These are phyloP conservation scores for Diacarnus erythraeanus DNA, from an alignment of 37 sponge, comb jelly and placozoan genomes.

Conservation along the genomic window DNA sequence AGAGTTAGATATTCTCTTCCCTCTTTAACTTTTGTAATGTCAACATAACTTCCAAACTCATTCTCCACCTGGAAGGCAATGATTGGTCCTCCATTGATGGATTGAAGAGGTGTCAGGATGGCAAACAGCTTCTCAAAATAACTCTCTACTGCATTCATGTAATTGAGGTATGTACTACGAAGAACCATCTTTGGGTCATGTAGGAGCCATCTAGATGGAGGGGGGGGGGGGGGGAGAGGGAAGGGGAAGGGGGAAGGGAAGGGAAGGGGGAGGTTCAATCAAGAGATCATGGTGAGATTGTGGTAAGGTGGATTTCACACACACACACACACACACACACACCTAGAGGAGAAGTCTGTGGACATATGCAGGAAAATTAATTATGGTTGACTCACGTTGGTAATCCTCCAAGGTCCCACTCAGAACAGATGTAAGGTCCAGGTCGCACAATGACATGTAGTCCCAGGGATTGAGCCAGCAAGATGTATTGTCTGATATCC, in stretches of 20 bases:
- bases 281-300: not conserved
- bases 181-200: conserved; percentile 78
- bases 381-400: conserved; percentile 66
- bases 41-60: conserved; percentile 47
- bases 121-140: conserved; percentile 71
- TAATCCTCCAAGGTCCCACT: conserved; percentile 94
- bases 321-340: too few species aligned
- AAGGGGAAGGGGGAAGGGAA: not conserved
- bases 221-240: conserved; percentile 4
- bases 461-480: conserved; percentile 66
- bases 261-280: not conserved
- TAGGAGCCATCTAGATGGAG: conserved; percentile 79
- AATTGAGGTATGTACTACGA: conserved; percentile 63
- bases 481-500: conserved; percentile 65
- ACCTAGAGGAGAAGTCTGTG: not conserved
- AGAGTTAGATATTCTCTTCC: conserved; percentile 29
- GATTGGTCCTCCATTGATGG: conserved; percentile 79
- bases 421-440: conserved; percentile 97
- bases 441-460: conserved; percentile 90
- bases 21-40: not conserved
- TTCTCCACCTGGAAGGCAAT: conserved; percentile 92
- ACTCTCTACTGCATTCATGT: conserved; percentile 57
- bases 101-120: conserved; percentile 71
- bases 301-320: not conserved
- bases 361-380: not conserved